Conservation (phyloP, 1,140 invertebrate species). For the Paraescarpia echinospica region DNA sequence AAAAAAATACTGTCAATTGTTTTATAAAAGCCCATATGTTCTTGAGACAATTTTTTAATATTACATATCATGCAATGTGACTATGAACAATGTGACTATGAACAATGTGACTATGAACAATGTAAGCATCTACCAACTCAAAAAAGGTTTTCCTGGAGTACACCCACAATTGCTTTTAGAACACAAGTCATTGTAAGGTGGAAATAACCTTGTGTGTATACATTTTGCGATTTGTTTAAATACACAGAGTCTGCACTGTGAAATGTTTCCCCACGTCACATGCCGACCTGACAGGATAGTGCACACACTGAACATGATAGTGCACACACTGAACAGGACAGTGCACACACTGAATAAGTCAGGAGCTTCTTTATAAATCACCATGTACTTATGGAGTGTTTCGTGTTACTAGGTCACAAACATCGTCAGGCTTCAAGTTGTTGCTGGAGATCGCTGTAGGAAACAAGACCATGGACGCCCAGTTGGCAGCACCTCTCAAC, state of each 20-base stretch:
- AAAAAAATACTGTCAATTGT: background rate
- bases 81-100: too few species aligned
- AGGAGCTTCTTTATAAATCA: background rate
- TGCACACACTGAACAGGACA: background rate
- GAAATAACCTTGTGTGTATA: background rate
- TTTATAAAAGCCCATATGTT: background rate
- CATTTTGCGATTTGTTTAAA: too few species aligned
- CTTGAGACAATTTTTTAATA: background rate
- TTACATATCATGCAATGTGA: background rate
- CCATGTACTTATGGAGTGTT: background rate
- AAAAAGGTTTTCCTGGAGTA: background rate
- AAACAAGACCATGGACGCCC: background rate
- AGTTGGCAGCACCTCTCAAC: background rate
- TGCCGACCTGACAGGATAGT: too few species aligned
- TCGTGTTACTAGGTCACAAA: background rate
- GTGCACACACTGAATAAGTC: background rate
- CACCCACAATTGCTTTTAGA: background rate
- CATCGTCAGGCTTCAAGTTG: background rate
- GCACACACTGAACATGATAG: too few species aligned
- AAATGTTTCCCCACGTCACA: too few species aligned
- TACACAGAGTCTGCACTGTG: background rate
- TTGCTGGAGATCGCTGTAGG: background rate
- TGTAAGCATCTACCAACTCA: background rate
- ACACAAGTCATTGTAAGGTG: background rate
- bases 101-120: background rate